Evolutionary conservation across 2,888 invertebrate genomes (phyloP).

Genomic region (Cristatella mucedo): DNA sequence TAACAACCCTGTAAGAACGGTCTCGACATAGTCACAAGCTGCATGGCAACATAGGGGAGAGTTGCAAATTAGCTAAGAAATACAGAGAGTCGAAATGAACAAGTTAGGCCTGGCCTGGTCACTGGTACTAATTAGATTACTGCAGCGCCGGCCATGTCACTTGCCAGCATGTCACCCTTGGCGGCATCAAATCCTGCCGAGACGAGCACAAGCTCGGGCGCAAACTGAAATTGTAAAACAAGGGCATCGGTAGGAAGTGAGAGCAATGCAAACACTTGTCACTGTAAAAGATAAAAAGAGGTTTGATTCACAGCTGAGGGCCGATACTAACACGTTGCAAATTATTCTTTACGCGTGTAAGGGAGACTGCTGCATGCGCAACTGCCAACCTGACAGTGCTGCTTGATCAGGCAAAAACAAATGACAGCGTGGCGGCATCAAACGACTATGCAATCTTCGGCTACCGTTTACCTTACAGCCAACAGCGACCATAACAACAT

Average conservation of each 20-base stretch:
- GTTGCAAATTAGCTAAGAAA: background rate
- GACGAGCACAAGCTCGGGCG: conserved; percentile 40
- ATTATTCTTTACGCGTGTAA: too few relatives aligned
- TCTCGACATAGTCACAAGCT: background rate
- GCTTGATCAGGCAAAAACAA: too few relatives aligned
- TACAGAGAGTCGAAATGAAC: background rate
- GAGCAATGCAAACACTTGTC: background rate
- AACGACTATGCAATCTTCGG: too few relatives aligned
- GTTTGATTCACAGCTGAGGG: too few relatives aligned
- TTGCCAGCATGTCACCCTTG: conserved; percentile 32
- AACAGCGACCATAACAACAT: too few relatives aligned
- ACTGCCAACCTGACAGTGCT: too few relatives aligned
- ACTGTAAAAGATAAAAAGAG: background rate
- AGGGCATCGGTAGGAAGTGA: background rate
- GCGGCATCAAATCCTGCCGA: conserved; percentile 38
- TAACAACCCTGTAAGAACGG: conserved; percentile 46
- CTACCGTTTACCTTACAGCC: too few relatives aligned
- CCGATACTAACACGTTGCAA: too few relatives aligned
- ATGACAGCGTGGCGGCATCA: too few relatives aligned
- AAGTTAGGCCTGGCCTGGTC: background rate
- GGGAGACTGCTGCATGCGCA: too few relatives aligned
- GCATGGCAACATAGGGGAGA: background rate
- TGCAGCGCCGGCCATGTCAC: conserved; percentile 9
- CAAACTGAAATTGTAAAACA: conserved; percentile 44
- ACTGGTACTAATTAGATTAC: background rate